These are phyloP conservation scores for Rachycentron canadum DNA, from an alignment of 2,797 vertebrate species.

Conservation along the genomic window DNA sequence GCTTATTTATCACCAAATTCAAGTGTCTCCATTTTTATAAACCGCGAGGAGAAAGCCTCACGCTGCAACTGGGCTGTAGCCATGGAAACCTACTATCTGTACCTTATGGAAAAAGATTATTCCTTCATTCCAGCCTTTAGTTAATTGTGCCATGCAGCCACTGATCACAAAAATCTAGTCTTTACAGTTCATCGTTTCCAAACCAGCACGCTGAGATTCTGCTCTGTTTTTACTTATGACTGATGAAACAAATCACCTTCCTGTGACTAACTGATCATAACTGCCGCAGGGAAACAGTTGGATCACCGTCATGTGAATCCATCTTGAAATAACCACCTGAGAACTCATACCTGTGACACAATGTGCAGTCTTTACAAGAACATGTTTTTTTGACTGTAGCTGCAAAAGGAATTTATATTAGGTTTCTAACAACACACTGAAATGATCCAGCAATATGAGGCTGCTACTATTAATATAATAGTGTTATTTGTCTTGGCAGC, in stretches of 20 bases:
- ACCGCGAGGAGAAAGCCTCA: slow-evolving; percentile 49
- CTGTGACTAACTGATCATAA: background rate
- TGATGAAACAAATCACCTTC: too few species aligned
- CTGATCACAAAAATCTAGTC: slow-evolving; percentile 40
- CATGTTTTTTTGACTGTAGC: background rate
- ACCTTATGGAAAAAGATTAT: slow-evolving; percentile 50
- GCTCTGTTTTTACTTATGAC: background rate
- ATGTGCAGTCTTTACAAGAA: background rate
- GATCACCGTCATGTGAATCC: background rate
- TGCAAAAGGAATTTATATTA: background rate
- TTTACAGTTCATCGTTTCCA: slow-evolving; percentile 2
- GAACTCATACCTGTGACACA: background rate
- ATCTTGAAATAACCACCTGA: background rate
- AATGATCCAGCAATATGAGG: background rate
- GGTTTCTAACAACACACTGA: background rate
- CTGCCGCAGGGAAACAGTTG: background rate
- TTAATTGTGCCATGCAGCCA: slow-evolving; percentile 60
- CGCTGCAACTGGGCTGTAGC: slow-evolving; percentile 60
- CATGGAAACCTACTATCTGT: slow-evolving; percentile 73
- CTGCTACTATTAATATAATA: background rate
- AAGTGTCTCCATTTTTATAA: slow-evolving; percentile 55
- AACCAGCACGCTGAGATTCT: background rate
- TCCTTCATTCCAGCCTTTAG: slow-evolving; percentile 46
- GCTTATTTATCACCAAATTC: slow-evolving; percentile 57
- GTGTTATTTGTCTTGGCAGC: background rate